phyloP scores from a whole-genome alignment of 2,113 vertebrate species.

The Hipposideros armiger region DNA sequence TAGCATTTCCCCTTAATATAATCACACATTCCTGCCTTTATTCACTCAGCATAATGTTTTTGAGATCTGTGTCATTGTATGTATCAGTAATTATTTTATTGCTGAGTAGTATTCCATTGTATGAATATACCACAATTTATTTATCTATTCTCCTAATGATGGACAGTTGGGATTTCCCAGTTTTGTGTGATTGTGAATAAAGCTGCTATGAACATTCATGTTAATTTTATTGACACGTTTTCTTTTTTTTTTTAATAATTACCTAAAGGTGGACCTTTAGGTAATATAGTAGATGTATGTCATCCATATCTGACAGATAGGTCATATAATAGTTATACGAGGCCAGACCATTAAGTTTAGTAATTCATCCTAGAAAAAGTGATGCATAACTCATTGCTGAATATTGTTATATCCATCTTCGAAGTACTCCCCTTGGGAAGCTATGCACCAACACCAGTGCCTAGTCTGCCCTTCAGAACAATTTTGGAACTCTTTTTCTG shows the following conservation, averaged over 20 bases:
- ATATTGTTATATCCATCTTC: too few relatives aligned
- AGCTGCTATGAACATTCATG: not conserved
- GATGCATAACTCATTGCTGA: too few relatives aligned
- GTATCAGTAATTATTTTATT: not conserved
- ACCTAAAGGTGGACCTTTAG: not conserved
- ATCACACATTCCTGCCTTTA: not conserved
- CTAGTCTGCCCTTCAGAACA: too few relatives aligned
- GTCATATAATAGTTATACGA: not conserved
- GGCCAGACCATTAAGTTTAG: too few relatives aligned
- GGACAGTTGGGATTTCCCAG: not conserved
- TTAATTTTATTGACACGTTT: not conserved
- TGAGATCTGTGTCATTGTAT: not conserved
- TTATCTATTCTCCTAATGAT: not conserved
- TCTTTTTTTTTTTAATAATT: conserved; percentile 32
- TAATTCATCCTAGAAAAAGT: too few relatives aligned
- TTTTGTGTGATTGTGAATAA: conserved; percentile 14
- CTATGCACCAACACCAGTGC: too few relatives aligned
- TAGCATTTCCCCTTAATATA: conserved; percentile 8
- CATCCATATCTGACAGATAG: not conserved
- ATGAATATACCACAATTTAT: not conserved
- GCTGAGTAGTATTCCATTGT: not conserved
- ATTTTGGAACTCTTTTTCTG: too few relatives aligned
- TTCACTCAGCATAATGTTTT: not conserved
- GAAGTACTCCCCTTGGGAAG: too few relatives aligned
- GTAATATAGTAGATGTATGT: too few relatives aligned